Base-by-base conservation (phyloP, 92 coral and sea anemone genomes). In the Muricea muricata region DNA sequence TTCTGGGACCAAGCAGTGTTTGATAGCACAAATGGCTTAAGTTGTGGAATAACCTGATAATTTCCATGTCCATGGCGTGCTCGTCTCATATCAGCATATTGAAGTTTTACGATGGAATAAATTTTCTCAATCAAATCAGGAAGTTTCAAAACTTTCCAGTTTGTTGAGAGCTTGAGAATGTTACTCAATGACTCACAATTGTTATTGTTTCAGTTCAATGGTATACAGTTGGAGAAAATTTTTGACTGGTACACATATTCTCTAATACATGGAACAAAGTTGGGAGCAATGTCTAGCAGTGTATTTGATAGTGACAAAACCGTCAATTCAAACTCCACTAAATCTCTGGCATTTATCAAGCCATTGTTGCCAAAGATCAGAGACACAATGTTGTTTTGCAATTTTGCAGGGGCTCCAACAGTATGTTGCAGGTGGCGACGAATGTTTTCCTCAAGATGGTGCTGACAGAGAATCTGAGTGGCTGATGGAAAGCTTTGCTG, bases 101-200 rank as follows among this genome's bases (percentile, higher is more conserved):
- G 78, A 1, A 72, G 78, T 33, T 42, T 72, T 1, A 72, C 78
- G 18, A 72, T 72, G 39, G 56, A 39, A 33, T 72, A 33, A 5
- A 72, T 40, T 18, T 72, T 72, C 28, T 72, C 78, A 42, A 72
- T 72, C 47, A 72, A 25, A 23, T 72, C 78, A 33, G 78, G 78
- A 6, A 72, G 56, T n/a, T 72, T 72, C 1, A 72, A 10, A 11
- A 10, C 1, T 17, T 67, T 33, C 74, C 74, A 67, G n/a, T 65
- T 65, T 6, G 73, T 28, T 12, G 13, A 65, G 3, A 65, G 42
- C 26, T 65, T 65, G 7, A 65, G 31, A 20, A 67, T 67, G 46
- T 67, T 30, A 20, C 32, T 67, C 39, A 67, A 3, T 12, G 74
- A 67, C 26, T 67, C 74, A 33, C 74, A 67, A 23, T 30, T 30